Percentiles rank a stretch among this genome's conserved stretches.
Evolutionary conservation across 2,797 vertebrate genomes (phyloP).

Genomic region (Odontamblyopus rebecca): DNA sequence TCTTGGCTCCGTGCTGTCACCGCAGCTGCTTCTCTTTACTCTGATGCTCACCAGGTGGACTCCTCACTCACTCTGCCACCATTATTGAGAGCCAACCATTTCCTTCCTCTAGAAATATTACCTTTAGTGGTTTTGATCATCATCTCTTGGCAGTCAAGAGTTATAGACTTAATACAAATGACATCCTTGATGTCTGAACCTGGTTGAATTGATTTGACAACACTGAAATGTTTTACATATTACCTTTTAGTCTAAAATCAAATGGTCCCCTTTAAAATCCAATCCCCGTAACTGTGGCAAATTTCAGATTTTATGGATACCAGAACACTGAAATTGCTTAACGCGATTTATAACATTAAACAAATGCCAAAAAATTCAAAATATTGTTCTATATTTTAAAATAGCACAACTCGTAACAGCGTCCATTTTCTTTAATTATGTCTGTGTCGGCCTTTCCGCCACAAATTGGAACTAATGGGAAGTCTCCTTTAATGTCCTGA

Average conservation of each 20-base stretch:
- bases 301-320: conserved; percentile 45
- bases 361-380: conserved; percentile 55
- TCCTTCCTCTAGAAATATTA: conserved; percentile 23
- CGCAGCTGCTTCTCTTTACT: conserved; percentile 64
- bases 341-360: conserved; percentile 53
- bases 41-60: conserved; percentile 58
- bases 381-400: conserved; percentile 58
- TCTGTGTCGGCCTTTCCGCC: conserved; percentile 22
- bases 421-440: conserved; percentile 50
- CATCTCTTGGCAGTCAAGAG: not conserved
- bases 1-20: conserved; percentile 41
- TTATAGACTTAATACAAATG: conserved; percentile 2
- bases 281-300: conserved; percentile 36
- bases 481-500: conserved; percentile 67
- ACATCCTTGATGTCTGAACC: conserved; percentile 4
- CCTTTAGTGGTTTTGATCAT: conserved; percentile 6
- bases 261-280: conserved; percentile 22
- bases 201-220: not conserved
- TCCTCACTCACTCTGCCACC: not conserved
- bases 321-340: conserved; percentile 45
- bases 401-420: conserved; percentile 55
- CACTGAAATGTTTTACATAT: conserved; percentile 12
- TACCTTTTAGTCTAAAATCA: conserved; percentile 8
- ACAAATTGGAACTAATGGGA: conserved; percentile 63
- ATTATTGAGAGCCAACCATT: conserved; percentile 25